phyloP scores from a whole-genome alignment of 2,888 invertebrate genomes.

The Microdon myrmicae region DNA sequence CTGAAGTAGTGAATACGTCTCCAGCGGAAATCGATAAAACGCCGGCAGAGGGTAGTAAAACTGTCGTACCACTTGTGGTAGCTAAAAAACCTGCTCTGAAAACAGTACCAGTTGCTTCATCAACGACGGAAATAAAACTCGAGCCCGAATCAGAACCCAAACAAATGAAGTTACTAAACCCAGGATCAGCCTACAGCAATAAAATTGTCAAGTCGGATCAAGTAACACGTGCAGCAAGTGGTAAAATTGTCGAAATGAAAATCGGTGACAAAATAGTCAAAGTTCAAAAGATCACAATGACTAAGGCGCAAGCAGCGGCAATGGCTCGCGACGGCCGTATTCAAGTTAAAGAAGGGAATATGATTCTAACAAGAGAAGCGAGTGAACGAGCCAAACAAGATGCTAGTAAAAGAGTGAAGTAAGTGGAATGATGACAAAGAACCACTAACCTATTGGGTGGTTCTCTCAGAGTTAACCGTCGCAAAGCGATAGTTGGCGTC shows the following conservation, averaged over 20 bases:
- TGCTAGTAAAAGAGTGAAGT: no score
- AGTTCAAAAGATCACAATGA: slow-evolving; percentile 74
- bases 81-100: slow-evolving; percentile 3
- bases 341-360: slow-evolving; percentile 69
- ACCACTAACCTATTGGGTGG: no score
- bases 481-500: no score
- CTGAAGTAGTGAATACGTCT: neutral
- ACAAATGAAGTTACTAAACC: neutral
- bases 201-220: neutral
- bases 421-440: no score
- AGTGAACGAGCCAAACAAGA: no score
- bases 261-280: slow-evolving; percentile 73
- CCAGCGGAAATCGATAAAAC: neutral
- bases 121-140: neutral
- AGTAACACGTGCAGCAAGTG: neutral
- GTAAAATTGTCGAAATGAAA: slow-evolving; percentile 66
- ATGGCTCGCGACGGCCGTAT: slow-evolving; percentile 76
- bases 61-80: no score
- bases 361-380: slow-evolving; percentile 59
- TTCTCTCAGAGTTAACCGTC: no score
- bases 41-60: no score
- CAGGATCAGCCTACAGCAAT: neutral
- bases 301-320: slow-evolving; percentile 74
- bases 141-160: neutral
- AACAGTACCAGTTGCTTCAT: neutral